These are phyloP conservation scores for Seira sanloemensis DNA, from an alignment of 2,888 invertebrate species.

Conservation along the genomic window DNA sequence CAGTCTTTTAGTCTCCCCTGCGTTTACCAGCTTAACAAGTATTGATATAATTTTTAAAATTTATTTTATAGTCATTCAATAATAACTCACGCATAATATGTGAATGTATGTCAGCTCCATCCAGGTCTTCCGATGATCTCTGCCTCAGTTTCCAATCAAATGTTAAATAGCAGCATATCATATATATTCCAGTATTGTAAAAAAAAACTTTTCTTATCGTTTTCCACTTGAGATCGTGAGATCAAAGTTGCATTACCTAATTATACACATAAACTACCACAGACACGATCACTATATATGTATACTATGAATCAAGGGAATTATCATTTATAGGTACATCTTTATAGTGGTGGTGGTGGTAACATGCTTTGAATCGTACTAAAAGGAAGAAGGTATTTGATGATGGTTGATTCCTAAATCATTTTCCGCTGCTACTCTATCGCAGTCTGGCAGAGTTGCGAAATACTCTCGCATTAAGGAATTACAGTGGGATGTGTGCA, in stretches of 20 bases:
- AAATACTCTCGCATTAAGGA: background rate
- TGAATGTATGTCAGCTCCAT: too few relatives aligned
- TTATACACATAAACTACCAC: background rate
- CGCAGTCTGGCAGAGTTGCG: background rate
- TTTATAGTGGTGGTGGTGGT: background rate
- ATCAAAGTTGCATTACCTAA: background rate
- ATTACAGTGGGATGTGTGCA: background rate
- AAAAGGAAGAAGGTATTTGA: too few relatives aligned
- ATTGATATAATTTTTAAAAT: too few relatives aligned
- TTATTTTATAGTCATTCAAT: too few relatives aligned
- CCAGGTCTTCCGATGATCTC: too few relatives aligned
- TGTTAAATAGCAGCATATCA: too few relatives aligned
- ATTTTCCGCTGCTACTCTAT: background rate
- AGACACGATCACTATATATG: background rate
- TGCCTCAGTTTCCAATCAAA: too few relatives aligned
- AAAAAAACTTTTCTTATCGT: background rate
- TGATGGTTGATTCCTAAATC: background rate
- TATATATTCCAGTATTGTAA: too few relatives aligned
- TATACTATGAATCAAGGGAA: background rate
- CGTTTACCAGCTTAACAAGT: too few relatives aligned
- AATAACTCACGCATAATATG: too few relatives aligned
- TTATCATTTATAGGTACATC: background rate
- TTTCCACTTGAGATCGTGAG: too few relatives aligned
- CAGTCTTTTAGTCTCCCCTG: too few relatives aligned
- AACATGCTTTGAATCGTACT: background rate